A percentile compares a stretch with the other conserved stretches of the same genome.
These are phyloP conservation scores for Oopsacas minuta DNA, from an alignment of 37 sponge, comb jelly and placozoan genomes.

Conservation along the genomic window DNA sequence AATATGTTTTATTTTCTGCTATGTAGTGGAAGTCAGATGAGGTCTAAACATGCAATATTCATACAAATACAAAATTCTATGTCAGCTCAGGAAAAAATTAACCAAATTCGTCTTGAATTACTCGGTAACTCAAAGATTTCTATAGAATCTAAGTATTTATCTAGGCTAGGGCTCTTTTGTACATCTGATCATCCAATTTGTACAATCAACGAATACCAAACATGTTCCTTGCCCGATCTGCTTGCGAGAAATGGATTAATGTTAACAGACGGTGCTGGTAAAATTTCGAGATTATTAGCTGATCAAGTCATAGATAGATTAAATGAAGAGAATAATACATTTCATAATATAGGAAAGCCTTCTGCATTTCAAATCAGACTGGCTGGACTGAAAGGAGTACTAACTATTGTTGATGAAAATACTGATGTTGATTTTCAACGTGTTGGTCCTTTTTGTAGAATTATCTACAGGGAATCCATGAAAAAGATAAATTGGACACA, in stretches of 20 bases:
- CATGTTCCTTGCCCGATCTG: background rate
- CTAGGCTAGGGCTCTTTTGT: background rate
- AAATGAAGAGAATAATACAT: background rate
- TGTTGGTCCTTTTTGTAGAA: background rate
- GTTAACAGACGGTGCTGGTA: constrained; percentile 4
- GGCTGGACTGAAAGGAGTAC: background rate
- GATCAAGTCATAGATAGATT: background rate
- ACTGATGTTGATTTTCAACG: background rate
- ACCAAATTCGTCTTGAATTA: background rate
- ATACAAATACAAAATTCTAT: background rate
- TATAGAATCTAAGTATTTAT: background rate
- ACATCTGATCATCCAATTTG: constrained; percentile 1
- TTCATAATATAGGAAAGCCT: background rate
- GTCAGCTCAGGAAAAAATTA: background rate
- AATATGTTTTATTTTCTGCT: background rate
- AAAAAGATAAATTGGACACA: background rate
- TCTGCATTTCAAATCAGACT: background rate
- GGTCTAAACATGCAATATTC: background rate
- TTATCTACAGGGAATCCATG: background rate
- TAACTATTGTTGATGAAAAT: background rate
- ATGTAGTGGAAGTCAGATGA: background rate
- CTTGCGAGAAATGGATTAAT: background rate
- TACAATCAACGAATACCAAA: background rate
- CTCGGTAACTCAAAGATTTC: background rate
- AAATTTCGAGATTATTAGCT: background rate